A percentile compares a stretch with the other conserved stretches of the same genome.
Evolutionary conservation across 2,113 vertebrate genomes (phyloP).

Genomic region (Balaenoptera acutorostrata): DNA sequence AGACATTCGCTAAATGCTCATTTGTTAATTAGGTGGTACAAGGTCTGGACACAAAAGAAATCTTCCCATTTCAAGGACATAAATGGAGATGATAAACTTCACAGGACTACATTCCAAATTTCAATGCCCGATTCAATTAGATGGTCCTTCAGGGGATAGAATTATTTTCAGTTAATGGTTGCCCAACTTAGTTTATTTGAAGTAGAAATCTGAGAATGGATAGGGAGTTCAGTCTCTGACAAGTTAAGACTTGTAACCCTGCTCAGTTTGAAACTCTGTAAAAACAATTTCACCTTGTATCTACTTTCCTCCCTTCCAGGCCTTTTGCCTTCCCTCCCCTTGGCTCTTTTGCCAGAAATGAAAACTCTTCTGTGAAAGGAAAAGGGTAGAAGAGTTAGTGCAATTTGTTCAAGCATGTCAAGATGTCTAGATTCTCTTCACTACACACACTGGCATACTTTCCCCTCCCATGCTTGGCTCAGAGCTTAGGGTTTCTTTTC

Average conservation of each 20-base stretch:
- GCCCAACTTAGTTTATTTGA: slow-evolving; percentile 41
- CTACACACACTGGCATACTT: neutral
- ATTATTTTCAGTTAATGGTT: slow-evolving; percentile 57
- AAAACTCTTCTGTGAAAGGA: slow-evolving; percentile 38
- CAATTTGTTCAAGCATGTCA: slow-evolving; percentile 46
- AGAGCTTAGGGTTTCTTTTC: neutral
- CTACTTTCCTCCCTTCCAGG: neutral
- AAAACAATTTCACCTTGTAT: slow-evolving; percentile 46
- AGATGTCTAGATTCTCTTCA: neutral
- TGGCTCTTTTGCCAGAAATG: slow-evolving; percentile 46
- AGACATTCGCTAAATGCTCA: neutral
- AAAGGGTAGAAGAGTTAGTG: neutral
- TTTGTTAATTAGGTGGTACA: slow-evolving; percentile 28
- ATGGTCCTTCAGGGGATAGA: slow-evolving; percentile 52
- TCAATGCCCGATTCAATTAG: slow-evolving; percentile 51
- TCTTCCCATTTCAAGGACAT: slow-evolving; percentile 42
- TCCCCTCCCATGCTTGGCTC: slow-evolving; percentile 34
- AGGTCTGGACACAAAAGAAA: slow-evolving; percentile 37
- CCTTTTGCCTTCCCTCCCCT: slow-evolving; percentile 14
- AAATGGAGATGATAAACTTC: slow-evolving; percentile 46
- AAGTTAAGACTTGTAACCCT: slow-evolving; percentile 58
- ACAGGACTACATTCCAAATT: slow-evolving; percentile 12
- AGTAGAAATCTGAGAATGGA: slow-evolving; percentile 53
- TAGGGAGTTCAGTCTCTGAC: slow-evolving; percentile 7
- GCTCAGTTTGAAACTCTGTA: slow-evolving; percentile 45